A percentile compares a stretch with the other conserved stretches of the same genome.
Evolutionary conservation across 2,888 invertebrate genomes (phyloP).

Genomic region (Mallateleia sp.): DNA sequence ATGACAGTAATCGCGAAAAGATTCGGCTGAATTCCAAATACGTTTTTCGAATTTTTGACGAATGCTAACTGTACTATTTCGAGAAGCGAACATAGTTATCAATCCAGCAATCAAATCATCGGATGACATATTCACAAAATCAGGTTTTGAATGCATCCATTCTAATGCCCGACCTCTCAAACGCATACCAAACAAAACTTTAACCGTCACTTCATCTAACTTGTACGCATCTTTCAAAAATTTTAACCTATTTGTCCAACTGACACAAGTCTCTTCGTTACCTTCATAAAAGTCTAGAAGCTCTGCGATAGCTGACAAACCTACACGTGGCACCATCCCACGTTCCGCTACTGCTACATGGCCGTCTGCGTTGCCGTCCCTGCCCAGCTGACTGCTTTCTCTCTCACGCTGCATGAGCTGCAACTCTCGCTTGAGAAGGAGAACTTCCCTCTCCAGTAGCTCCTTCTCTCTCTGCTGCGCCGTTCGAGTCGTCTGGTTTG

Average conservation of each 20-base stretch:
- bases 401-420: background rate
- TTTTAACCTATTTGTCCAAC: background rate
- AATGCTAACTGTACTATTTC: no score
- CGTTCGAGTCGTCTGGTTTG: background rate
- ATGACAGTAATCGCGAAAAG: constrained; percentile 8
- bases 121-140: background rate
- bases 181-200: constrained; percentile 13
- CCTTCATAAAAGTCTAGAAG: background rate
- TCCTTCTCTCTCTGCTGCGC: constrained; percentile 9
- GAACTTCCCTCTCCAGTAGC: constrained; percentile 14
- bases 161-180: background rate
- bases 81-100: background rate
- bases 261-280: background rate
- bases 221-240: no score
- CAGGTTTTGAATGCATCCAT: constrained; percentile 17
- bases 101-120: background rate
- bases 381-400: no score
- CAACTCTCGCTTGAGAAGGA: background rate
- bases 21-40: background rate
- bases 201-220: background rate
- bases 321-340: no score
- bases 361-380: no score
- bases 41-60: background rate
- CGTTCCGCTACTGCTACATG: no score
- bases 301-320: no score